Percentiles rank a stretch among this genome's conserved stretches.
Conservation (phyloP, 1,140 invertebrate species). For the Diachasma alloeum region DNA sequence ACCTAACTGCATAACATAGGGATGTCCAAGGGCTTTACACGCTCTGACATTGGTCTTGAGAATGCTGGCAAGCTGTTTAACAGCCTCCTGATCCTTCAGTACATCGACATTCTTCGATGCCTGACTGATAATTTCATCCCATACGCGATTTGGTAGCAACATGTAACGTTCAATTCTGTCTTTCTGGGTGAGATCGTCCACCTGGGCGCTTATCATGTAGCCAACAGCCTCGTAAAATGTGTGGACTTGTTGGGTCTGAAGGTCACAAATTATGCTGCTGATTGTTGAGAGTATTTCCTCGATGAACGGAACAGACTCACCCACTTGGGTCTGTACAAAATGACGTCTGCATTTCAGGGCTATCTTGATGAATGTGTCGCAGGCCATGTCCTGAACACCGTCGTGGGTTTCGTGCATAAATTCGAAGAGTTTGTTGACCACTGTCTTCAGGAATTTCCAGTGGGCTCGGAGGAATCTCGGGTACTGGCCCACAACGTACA, state of each 20-base stretch:
- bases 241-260: slow-evolving; percentile 98
- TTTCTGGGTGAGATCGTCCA: slow-evolving; percentile 89
- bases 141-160: slow-evolving; percentile 97
- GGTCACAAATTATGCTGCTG: slow-evolving; percentile 97
- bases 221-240: slow-evolving; percentile 99
- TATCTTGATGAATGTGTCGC: slow-evolving; percentile 99
- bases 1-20: slow-evolving; percentile 94
- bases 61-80: slow-evolving; percentile 97
- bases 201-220: slow-evolving; percentile 97
- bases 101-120: slow-evolving; percentile 97
- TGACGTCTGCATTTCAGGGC: slow-evolving; percentile 98
- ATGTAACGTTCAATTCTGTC: slow-evolving; percentile 97
- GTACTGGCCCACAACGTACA: slow-evolving; percentile 99
- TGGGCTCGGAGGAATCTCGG: slow-evolving; percentile 98
- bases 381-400: slow-evolving; percentile 99
- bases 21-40: slow-evolving; percentile 95
- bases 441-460: slow-evolving; percentile 99
- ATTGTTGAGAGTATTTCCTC: slow-evolving; percentile 98
- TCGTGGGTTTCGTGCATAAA: slow-evolving; percentile 99
- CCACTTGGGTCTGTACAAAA: slow-evolving; percentile 96
- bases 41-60: slow-evolving; percentile 98
- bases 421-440: slow-evolving; percentile 99
- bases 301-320: slow-evolving; percentile 97
- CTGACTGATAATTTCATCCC: slow-evolving; percentile 98
- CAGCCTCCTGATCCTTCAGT: slow-evolving; percentile 94